Conservation (phyloP, 2,888 invertebrate species). For the Griposia aprilina region DNA sequence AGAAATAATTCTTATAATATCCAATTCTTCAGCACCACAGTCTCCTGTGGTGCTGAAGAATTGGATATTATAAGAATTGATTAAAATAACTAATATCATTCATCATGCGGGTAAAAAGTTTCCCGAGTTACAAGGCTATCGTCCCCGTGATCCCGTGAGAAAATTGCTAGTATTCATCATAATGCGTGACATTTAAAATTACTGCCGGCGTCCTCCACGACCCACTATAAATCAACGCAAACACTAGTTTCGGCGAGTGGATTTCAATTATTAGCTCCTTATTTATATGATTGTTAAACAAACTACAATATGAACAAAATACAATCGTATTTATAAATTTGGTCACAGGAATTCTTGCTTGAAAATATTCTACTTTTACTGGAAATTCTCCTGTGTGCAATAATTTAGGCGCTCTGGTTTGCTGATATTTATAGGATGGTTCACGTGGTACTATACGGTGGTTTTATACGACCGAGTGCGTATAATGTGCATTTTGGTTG, state of each 20-base stretch:
- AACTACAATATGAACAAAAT: conserved; percentile 57
- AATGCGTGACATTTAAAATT: conserved; percentile 89
- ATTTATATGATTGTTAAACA: conserved; percentile 65
- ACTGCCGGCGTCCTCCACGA: conserved; percentile 80
- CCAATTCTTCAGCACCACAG: conserved; percentile 37
- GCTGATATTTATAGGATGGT: conserved; percentile 83
- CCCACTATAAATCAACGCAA: conserved; percentile 86
- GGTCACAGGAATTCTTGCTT: conserved; percentile 65
- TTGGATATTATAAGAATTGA: no score
- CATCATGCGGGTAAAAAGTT: conserved; percentile 71
- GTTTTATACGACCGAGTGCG: conserved; percentile 79
- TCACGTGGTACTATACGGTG: conserved; percentile 79
- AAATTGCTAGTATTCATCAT: conserved; percentile 90
- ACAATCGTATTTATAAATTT: conserved; percentile 50
- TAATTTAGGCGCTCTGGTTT: conserved; percentile 81
- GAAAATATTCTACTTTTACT: conserved; percentile 74
- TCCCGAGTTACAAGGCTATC: conserved; percentile 79
- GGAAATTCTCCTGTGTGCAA: conserved; percentile 80
- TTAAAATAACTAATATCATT: conserved; percentile 62
- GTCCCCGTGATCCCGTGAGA: conserved; percentile 82
- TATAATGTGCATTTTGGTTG: conserved; percentile 74
- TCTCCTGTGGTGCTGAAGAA: no score
- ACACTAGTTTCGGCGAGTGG: conserved; percentile 82
- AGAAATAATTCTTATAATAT: conserved; percentile 10
- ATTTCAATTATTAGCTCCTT: conserved; percentile 74